Conservation (phyloP, 1,140 invertebrate species). For the Tetramorium parvispinum region DNA sequence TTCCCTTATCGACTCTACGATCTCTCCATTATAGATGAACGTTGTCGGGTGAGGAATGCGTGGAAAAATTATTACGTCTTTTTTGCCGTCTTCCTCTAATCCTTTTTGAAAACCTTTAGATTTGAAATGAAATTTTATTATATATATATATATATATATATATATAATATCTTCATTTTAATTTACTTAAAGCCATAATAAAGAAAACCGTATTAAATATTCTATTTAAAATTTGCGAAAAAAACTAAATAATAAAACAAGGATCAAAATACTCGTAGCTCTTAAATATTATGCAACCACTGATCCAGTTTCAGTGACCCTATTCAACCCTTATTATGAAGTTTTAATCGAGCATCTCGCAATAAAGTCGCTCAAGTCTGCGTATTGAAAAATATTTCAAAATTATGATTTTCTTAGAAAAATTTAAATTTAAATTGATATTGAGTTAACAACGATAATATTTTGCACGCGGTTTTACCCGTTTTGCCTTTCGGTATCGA, state of each 20-base stretch:
- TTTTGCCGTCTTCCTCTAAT: not conserved
- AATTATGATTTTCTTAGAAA: not conserved
- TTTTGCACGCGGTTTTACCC: not conserved
- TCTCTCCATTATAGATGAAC: not conserved
- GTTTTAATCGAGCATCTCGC: not conserved
- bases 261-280: not conserved
- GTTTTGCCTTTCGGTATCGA: slow-evolving; percentile 20
- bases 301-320: not conserved
- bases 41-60: not conserved
- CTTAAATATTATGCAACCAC: not conserved
- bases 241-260: not conserved
- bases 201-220: not conserved
- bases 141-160: too few relatives aligned
- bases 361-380: not conserved
- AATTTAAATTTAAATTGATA: slow-evolving; percentile 30
- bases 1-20: not conserved
- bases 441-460: not conserved
- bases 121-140: not conserved
- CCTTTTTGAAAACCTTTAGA: not conserved
- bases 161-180: not conserved
- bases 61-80: not conserved
- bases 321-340: not conserved
- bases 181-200: not conserved
- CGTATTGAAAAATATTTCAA: not conserved
- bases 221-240: not conserved